A percentile compares a stretch with the other conserved stretches of the same genome.
Conservation (phyloP, 2,113 vertebrate species). For the Triplophysa rosa region DNA sequence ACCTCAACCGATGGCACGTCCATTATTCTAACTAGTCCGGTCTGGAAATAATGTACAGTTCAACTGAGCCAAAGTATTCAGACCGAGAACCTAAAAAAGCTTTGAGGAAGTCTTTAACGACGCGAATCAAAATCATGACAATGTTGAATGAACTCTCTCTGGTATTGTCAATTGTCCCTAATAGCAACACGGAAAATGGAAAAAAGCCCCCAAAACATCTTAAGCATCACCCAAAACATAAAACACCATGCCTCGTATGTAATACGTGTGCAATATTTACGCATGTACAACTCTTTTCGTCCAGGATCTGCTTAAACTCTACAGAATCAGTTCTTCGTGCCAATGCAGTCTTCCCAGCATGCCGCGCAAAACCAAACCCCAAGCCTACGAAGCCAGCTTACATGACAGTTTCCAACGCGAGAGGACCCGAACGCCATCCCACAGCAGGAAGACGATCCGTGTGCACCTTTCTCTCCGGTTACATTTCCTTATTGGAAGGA, state of each 20-base stretch:
- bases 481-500: background rate
- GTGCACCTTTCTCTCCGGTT: slow-evolving; percentile 13
- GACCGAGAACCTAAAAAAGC: slow-evolving; percentile 7
- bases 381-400: background rate
- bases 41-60: slow-evolving; percentile 21
- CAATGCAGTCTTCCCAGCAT: background rate
- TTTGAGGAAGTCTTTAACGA: background rate
- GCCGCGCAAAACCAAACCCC: slow-evolving; percentile 9
- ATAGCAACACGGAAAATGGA: background rate
- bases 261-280: slow-evolving; percentile 43
- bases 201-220: background rate
- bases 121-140: slow-evolving; percentile 17
- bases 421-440: background rate
- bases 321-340: background rate
- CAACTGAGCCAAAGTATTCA: background rate
- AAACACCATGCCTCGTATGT: slow-evolving; percentile 35
- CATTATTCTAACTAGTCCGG: slow-evolving; percentile 12
- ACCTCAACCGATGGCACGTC: slow-evolving; percentile 31
- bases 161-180: background rate
- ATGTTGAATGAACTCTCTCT: background rate
- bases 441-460: background rate
- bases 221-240: background rate
- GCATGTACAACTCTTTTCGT: slow-evolving; percentile 16
- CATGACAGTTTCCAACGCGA: background rate
- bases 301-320: background rate